These are phyloP conservation scores for Hydrochoerus hydrochaeris DNA, from an alignment of 2,113 vertebrate genomes.

Conservation along the genomic window DNA sequence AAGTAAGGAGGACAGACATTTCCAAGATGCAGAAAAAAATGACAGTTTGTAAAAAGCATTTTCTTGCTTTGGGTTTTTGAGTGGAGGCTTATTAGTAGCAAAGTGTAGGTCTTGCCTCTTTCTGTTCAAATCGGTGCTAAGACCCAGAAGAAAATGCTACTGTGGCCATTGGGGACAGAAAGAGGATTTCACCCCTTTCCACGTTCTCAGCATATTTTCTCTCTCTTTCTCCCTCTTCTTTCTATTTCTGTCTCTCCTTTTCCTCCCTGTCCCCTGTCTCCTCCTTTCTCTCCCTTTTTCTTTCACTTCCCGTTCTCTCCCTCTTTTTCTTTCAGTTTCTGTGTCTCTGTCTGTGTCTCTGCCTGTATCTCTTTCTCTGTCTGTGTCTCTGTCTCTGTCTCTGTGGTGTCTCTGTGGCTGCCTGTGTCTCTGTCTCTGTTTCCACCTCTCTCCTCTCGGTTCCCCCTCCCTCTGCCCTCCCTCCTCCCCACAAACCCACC, in stretches of 20 bases:
- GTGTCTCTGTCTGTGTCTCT: too few species aligned
- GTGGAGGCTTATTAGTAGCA: not conserved
- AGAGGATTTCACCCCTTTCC: not conserved
- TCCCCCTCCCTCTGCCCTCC: not conserved
- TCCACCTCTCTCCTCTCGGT: not conserved
- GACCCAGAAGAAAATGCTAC: not conserved
- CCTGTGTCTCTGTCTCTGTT: rapidly evolving
- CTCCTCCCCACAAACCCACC: not conserved
- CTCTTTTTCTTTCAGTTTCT: too few species aligned
- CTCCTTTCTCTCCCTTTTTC: too few species aligned
- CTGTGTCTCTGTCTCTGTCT: too few species aligned
- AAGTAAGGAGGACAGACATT: conserved; percentile 14
- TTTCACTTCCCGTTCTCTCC: rapidly evolving
- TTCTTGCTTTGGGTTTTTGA: not conserved
- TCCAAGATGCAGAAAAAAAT: not conserved
- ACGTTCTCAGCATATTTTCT: not conserved
- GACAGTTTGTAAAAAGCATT: not conserved
- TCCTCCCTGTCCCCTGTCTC: too few species aligned
- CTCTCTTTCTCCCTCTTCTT: not conserved
- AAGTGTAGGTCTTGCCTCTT: not conserved
- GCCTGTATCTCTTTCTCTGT: too few species aligned
- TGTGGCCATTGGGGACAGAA: not conserved
- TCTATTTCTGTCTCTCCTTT: too few species aligned
- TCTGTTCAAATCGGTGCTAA: not conserved
- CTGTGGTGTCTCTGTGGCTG: too few species aligned